Percentiles rank a stretch among this genome's conserved stretches.
Conservation (phyloP, 1,140 invertebrate species). For the Micrasema minimum region DNA sequence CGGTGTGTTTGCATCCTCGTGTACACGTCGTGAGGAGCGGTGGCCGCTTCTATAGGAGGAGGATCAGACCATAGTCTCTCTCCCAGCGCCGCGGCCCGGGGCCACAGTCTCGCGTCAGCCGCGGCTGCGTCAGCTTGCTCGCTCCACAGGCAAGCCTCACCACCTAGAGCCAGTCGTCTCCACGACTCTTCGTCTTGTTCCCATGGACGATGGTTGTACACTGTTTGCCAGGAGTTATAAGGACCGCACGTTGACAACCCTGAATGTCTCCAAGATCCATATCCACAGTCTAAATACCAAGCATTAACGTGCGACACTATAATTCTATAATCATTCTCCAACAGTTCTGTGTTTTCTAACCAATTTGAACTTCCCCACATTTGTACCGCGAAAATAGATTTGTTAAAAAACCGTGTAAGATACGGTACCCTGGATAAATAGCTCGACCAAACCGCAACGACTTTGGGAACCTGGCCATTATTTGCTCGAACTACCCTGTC, state of each 20-base stretch:
- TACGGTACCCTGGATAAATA: constrained; percentile 80
- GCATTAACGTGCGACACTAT: constrained; percentile 86
- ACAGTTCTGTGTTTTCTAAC: constrained; percentile 77
- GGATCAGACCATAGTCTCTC: constrained; percentile 70
- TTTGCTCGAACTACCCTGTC: constrained; percentile 73
- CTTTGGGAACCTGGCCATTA: constrained; percentile 70
- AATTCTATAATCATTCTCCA: constrained; percentile 79
- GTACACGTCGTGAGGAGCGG: constrained; percentile 69
- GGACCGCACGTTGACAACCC: constrained; percentile 78
- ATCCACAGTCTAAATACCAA: constrained; percentile 88
- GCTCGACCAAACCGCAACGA: constrained; percentile 82
- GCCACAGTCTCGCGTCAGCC: constrained; percentile 76
- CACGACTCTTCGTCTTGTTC: constrained; percentile 66
- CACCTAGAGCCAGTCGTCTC: constrained; percentile 77
- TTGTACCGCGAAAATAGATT: constrained; percentile 69
- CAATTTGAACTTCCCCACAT: constrained; percentile 83
- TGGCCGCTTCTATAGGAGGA: constrained; percentile 57
- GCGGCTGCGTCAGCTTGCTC: constrained; percentile 73
- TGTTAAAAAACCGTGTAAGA: constrained; percentile 70
- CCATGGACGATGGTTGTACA: constrained; percentile 85
- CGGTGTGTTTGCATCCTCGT: constrained; percentile 74
- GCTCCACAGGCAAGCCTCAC: constrained; percentile 78
- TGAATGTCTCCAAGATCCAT: constrained; percentile 80
- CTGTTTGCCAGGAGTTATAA: constrained; percentile 84
- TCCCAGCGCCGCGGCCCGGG: constrained; percentile 75